These are phyloP conservation scores for Metopolophium dirhodum DNA, from an alignment of 1,140 invertebrate genomes.

Conservation along the genomic window DNA sequence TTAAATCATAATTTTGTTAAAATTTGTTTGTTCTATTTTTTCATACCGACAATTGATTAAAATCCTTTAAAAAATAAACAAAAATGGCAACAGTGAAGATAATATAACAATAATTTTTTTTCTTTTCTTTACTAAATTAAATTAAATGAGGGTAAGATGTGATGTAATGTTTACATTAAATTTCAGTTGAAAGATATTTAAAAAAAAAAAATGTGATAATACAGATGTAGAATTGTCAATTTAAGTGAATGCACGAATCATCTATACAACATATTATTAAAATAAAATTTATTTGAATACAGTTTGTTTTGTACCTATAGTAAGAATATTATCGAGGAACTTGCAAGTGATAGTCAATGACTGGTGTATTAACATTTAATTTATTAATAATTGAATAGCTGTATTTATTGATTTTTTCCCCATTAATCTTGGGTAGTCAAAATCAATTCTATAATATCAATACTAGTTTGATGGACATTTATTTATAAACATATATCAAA, in stretches of 20 bases:
- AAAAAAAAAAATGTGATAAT: not conserved
- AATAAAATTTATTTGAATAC: not conserved
- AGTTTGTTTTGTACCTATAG: constrained; percentile 16
- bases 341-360: not conserved
- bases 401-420: not conserved
- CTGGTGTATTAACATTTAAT: constrained; percentile 10
- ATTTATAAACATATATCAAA: not conserved
- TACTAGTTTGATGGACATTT: not conserved
- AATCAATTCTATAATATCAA: not conserved
- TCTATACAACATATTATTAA: constrained; percentile 2
- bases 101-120: not conserved
- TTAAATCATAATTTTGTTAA: too few species aligned
- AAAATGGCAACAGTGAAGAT: not conserved
- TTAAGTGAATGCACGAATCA: not conserved
- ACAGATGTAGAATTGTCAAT: not conserved
- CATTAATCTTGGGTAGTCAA: not conserved
- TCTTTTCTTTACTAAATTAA: not conserved
- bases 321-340: not conserved
- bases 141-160: not conserved
- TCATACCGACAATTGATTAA: not conserved
- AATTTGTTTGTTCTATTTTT: not conserved
- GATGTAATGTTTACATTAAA: not conserved
- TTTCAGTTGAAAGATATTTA: not conserved
- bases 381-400: not conserved
- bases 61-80: not conserved